Evolutionary conservation across 1,140 invertebrate species (phyloP).

Genomic region (Araneus ventricosus): DNA sequence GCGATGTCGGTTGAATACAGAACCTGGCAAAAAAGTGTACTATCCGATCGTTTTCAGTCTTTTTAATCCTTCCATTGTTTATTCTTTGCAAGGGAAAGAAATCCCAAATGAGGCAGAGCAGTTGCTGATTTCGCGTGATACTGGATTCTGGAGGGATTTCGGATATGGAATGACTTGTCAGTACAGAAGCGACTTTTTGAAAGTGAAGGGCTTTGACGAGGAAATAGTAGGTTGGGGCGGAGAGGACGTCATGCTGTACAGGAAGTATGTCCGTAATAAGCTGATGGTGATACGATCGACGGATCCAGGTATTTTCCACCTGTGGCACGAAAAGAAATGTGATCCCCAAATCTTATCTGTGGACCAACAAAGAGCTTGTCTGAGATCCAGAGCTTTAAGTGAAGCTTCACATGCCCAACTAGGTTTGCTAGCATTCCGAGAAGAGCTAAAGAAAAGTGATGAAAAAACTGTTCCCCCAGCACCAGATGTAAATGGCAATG

Average conservation of each 20-base stretch:
- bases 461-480: not conserved
- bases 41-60: slow-evolving; percentile 92
- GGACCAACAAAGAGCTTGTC: slow-evolving; percentile 89
- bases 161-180: slow-evolving; percentile 93
- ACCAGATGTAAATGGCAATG: not conserved
- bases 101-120: slow-evolving; percentile 84
- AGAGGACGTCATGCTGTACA: slow-evolving; percentile 90
- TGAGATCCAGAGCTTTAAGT: slow-evolving; percentile 87
- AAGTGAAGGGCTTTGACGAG: slow-evolving; percentile 86
- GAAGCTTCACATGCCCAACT: slow-evolving; percentile 91
- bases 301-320: slow-evolving; percentile 91
- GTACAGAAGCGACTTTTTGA: slow-evolving; percentile 89
- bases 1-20: slow-evolving; percentile 84
- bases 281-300: slow-evolving; percentile 89
- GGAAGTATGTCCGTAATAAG: slow-evolving; percentile 85
- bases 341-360: slow-evolving; percentile 83
- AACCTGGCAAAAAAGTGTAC: slow-evolving; percentile 87
- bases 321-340: slow-evolving; percentile 90
- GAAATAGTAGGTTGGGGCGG: slow-evolving; percentile 90
- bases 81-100: slow-evolving; percentile 86
- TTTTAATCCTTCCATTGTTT: slow-evolving; percentile 89
- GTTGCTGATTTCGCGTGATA: slow-evolving; percentile 87
- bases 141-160: slow-evolving; percentile 92
- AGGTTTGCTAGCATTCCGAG: slow-evolving; percentile 88
- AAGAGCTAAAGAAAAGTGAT: slow-evolving; percentile 84